These are phyloP conservation scores for Odocoileus virginianus DNA, from an alignment of 2,113 vertebrate genomes.

Conservation along the genomic window DNA sequence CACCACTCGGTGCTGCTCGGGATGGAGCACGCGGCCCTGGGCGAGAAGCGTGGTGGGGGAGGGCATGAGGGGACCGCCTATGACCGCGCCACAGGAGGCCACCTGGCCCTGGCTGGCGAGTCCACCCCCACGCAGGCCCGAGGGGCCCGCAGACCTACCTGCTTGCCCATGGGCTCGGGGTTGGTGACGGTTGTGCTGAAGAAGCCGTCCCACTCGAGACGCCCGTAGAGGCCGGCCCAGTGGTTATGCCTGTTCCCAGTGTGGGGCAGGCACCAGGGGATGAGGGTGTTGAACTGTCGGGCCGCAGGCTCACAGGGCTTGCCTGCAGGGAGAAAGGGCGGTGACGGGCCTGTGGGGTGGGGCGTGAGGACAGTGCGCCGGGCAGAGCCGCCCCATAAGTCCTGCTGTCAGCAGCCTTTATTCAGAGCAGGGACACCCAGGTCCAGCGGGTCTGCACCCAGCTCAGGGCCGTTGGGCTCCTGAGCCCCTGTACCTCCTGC, in stretches of 20 bases:
- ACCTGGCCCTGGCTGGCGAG: too few relatives aligned
- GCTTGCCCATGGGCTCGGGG: constrained; percentile 98
- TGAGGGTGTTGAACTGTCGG: constrained; percentile 95
- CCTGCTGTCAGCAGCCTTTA: background rate
- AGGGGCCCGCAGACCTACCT: constrained; percentile 78
- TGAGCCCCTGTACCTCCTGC: fast-evolving
- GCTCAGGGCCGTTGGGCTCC: background rate
- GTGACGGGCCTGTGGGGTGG: fast-evolving
- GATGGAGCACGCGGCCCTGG: constrained; percentile 93
- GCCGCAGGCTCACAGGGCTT: constrained; percentile 90
- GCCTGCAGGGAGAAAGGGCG: constrained; percentile 67
- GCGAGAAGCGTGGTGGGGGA: fast-evolving
- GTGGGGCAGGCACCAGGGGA: constrained; percentile 98
- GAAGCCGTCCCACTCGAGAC: constrained; percentile 97
- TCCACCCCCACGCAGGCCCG: background rate
- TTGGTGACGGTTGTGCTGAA: constrained; percentile 98
- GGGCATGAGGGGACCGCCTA: background rate
- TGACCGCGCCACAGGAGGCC: background rate
- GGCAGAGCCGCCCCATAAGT: too few relatives aligned
- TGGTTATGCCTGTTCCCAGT: constrained; percentile 97
- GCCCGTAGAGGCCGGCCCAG: constrained; percentile 96
- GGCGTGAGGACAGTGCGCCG: fast-evolving
- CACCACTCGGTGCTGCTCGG: constrained; percentile 96
- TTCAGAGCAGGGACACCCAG: background rate
- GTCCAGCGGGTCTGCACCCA: background rate